Base-by-base conservation (phyloP, 1,140 invertebrate species). In the Archivesica marissinica region DNA sequence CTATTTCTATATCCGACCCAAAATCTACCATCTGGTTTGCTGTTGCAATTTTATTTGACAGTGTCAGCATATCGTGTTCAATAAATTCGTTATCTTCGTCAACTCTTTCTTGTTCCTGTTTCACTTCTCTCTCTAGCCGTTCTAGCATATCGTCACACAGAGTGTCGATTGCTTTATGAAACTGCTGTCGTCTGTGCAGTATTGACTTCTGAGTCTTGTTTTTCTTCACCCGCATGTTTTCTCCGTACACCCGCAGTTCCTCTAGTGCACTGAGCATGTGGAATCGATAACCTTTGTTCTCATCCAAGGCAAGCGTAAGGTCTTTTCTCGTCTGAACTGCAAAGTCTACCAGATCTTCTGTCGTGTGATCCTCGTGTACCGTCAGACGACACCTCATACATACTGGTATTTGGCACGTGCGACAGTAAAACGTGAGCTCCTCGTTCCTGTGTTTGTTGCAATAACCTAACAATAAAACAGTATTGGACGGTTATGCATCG, bases 1-100 rank as follows among this genome's bases (percentile, higher is more conserved):
- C 87, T 15, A 88, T 20, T 30, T 88, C 87, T 7, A 83, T 82
- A 59, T 86, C 84, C 11, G 83, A 86, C 28, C 83, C 83, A 54
- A 80, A 88, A 61, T 88, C 87, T n/a, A 86, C 68, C 59, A 88
- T 88, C 28, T 88, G 83, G 54, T 64, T 83, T 41, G 87, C 87
- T n/a, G 79, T 85, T 20, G 72, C 68, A 30, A 88, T 77, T 20
- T 84, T 85, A 6, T 85, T 44, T 35, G 84, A 82, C 9, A 82
- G 76, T 11, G 75, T 75, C 13, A 68, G 28, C 38, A 88, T 86
- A 39, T 85, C 52, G 20, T 78, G 79, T 64, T 88, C 87, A n/a
- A 86, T 38, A 11, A 47, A 30, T 7, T 70, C 64, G 13, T 78
- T 74, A 28, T 85, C 79, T 47, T 85, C 70, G 30, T 72, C 72